phyloP scores from a whole-genome alignment of 2,113 vertebrate genomes.

The Pandion haliaetus region DNA sequence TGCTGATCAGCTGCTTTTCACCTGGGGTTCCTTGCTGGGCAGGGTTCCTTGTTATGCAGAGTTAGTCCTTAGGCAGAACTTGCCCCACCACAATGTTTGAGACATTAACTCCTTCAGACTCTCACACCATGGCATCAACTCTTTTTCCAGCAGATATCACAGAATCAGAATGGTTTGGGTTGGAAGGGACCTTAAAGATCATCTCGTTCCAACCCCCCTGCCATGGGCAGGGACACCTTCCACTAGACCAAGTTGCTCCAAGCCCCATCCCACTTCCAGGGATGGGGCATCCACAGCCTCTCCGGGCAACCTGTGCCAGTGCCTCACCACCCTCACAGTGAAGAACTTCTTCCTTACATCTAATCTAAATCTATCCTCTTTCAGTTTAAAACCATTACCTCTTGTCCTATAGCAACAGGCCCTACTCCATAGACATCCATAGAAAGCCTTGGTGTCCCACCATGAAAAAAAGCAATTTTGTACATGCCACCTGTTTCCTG shows the following conservation, averaged over 20 bases:
- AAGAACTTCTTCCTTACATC: not conserved
- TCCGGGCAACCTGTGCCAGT: not conserved
- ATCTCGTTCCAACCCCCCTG: not conserved
- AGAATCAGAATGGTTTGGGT: not conserved
- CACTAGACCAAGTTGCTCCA: not conserved
- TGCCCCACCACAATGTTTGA: no score
- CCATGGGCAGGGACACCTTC: not conserved
- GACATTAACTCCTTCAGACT: no score
- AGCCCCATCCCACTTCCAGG: not conserved
- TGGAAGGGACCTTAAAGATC: not conserved
- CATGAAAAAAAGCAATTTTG: not conserved
- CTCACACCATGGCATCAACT: not conserved
- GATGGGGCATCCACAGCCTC: not conserved
- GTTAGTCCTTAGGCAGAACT: no score
- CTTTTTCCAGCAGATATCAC: not conserved
- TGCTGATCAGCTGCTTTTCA: no score
- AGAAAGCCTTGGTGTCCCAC: not conserved
- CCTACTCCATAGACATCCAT: fast-evolving
- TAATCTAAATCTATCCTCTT: not conserved
- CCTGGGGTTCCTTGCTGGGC: no score
- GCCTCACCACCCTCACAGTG: not conserved
- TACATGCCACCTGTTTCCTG: not conserved
- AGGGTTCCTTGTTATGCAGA: no score
- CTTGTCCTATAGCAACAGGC: not conserved
- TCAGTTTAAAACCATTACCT: not conserved